Conservation (phyloP, 2,797 vertebrate species). For the Scarus forsteni region DNA sequence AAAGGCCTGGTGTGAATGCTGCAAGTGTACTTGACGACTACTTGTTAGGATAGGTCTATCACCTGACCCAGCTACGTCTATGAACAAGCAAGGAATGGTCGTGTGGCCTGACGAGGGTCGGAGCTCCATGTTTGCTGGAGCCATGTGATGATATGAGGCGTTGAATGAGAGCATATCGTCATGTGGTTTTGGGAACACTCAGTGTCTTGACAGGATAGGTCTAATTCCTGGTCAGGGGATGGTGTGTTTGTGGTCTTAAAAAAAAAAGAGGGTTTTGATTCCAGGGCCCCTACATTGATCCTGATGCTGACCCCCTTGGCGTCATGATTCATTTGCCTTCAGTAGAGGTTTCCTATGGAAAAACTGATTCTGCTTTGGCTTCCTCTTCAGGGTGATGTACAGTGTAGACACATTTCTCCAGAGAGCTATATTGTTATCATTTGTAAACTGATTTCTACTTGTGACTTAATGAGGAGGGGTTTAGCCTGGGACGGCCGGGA, state of each 20-base stretch:
- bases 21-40: slow-evolving; percentile 96
- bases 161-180: slow-evolving; percentile 45
- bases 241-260: slow-evolving; percentile 78
- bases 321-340: slow-evolving; percentile 88
- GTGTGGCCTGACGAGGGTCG: slow-evolving; percentile 52
- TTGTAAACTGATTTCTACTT: slow-evolving; percentile 87
- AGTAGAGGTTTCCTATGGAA: slow-evolving; percentile 92
- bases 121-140: slow-evolving; percentile 53
- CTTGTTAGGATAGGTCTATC: slow-evolving; percentile 80
- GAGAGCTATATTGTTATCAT: slow-evolving; percentile 87
- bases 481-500: slow-evolving; percentile 76
- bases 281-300: slow-evolving; percentile 82
- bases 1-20: slow-evolving; percentile 98
- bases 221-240: slow-evolving; percentile 64
- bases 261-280: slow-evolving; percentile 78
- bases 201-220: slow-evolving; percentile 55
- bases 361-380: slow-evolving; percentile 89
- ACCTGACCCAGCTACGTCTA: slow-evolving; percentile 75
- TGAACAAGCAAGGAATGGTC: slow-evolving; percentile 52
- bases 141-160: slow-evolving; percentile 56
- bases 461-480: slow-evolving; percentile 81
- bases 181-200: slow-evolving; percentile 58
- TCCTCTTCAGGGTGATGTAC: slow-evolving; percentile 90
- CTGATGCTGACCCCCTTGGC: slow-evolving; percentile 79
- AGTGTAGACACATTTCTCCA: slow-evolving; percentile 88